Evolutionary conservation across 2,113 vertebrate genomes (phyloP), one percentile per base, ranked within the genome.

Genomic region (Gulo gulo): DNA sequence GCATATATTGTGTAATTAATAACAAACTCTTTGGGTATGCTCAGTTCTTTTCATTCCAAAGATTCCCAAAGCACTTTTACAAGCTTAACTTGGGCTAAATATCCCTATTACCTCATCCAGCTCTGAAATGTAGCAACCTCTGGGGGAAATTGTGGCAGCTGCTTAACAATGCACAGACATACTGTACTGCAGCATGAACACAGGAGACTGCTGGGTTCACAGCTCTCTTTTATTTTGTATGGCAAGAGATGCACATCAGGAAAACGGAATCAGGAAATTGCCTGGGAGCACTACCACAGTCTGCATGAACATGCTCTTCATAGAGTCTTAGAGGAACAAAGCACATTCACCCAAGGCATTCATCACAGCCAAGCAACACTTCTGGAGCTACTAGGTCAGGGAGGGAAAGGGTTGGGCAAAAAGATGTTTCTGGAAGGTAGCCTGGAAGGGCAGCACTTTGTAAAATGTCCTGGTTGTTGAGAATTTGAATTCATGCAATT

Each of bases 11-110:
- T 96, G 45, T 94, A 97, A 97, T 98, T 97, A 97, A 96, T 91
- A 96, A 91, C 76, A 96, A 97, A 82, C 65, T 92, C 18, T 96
- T 94, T 23, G 94, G 76, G 95, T 94, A 95, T 97, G 96, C 65
- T 83, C 50, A 67, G 96, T 93, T 97, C 78, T 97, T 97, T 96
- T 98, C 97, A 98, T 98, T 98, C 97, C 97, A 96, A 79, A 83
- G 96, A 98, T 97, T 98, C 97, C 97, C 97, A 95, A 78, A 97
- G 94, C 97, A 97, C 97, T 97, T 98, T 98, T 97, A 98, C 74
- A 96, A 97, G 97, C 96, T 97, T 97, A 97, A 94, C 90, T 97
- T 69, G 92, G 84, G 97, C 88, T 97, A 83, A 97, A 92, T 96
- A 97, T 96, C 97, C 92, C 92, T 88, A 97, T 98, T 97, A 98